Conservation (phyloP, 2,888 invertebrate genomes). For the Acholoe squamosa region DNA sequence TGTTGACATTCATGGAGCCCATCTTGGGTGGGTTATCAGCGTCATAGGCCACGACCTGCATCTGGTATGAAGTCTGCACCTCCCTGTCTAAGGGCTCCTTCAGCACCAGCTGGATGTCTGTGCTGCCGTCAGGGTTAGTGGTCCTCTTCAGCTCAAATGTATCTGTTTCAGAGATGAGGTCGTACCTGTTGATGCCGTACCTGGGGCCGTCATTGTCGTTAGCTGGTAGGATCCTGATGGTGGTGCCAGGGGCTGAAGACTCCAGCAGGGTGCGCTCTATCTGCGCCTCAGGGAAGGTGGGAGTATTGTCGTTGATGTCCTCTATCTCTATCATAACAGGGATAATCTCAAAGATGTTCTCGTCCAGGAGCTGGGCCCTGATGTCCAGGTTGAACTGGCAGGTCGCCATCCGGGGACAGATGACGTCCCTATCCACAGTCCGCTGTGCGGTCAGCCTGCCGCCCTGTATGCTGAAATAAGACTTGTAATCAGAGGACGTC, state of each 20-base stretch:
- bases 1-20: slow-evolving; percentile 64
- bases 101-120: slow-evolving; percentile 60
- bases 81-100: slow-evolving; percentile 63
- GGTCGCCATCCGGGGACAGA: not conserved
- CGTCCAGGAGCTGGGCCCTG: slow-evolving; percentile 1
- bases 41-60: slow-evolving; percentile 88
- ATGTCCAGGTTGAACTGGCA: slow-evolving; percentile 60
- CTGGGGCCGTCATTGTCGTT: slow-evolving; percentile 68
- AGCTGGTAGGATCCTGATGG: slow-evolving; percentile 68
- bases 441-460: slow-evolving; percentile 24
- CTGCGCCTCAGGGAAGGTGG: slow-evolving; percentile 56
- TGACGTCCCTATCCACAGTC: slow-evolving; percentile 39
- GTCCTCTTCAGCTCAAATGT: slow-evolving; percentile 47
- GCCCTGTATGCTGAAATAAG: slow-evolving; percentile 5
- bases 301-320: slow-evolving; percentile 63
- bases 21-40: slow-evolving; percentile 71
- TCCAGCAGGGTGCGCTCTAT: slow-evolving; percentile 66
- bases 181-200: slow-evolving; percentile 67
- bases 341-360: slow-evolving; percentile 61
- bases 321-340: slow-evolving; percentile 48
- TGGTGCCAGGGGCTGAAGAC: slow-evolving; percentile 65
- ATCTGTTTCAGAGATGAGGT: not conserved
- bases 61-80: slow-evolving; percentile 84
- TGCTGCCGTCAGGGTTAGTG: slow-evolving; percentile 12
- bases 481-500: slow-evolving; percentile 53